phyloP scores from a whole-genome alignment of 2,797 vertebrate species.

The Picus viridis region DNA sequence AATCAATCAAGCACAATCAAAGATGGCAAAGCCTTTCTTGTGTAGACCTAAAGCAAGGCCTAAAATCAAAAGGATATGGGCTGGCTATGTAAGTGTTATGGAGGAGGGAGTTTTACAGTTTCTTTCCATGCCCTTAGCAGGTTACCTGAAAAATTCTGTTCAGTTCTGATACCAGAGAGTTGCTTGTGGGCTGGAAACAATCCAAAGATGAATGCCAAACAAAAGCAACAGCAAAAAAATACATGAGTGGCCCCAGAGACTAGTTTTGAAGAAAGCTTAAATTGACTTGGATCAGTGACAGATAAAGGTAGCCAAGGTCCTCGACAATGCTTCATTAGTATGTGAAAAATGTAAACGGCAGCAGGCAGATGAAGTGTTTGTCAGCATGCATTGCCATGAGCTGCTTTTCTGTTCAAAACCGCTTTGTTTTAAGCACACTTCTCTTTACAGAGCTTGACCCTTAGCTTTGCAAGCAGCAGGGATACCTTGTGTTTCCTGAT shows the following conservation, averaged over 20 bases:
- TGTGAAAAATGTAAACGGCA: conserved; percentile 1
- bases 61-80: background rate
- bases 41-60: background rate
- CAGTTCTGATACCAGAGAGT: background rate
- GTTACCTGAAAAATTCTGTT: background rate
- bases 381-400: background rate
- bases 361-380: conserved; percentile 15
- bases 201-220: background rate
- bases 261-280: conserved; percentile 11
- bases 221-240: background rate
- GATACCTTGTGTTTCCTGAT: background rate
- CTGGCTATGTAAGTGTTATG: background rate
- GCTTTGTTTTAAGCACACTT: conserved; percentile 25
- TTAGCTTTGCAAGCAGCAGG: conserved; percentile 27
- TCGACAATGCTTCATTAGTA: background rate
- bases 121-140: background rate
- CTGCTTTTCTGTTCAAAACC: conserved; percentile 7
- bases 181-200: background rate
- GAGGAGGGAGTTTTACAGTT: background rate
- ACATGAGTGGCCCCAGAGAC: background rate
- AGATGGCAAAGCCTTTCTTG: background rate
- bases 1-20: background rate
- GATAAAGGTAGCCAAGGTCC: conserved; percentile 1
- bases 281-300: background rate
- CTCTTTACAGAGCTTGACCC: background rate